Percentiles rank a stretch among this genome's conserved stretches.
Conservation (phyloP, 2,888 invertebrate species). For the Dorcus hopei region DNA sequence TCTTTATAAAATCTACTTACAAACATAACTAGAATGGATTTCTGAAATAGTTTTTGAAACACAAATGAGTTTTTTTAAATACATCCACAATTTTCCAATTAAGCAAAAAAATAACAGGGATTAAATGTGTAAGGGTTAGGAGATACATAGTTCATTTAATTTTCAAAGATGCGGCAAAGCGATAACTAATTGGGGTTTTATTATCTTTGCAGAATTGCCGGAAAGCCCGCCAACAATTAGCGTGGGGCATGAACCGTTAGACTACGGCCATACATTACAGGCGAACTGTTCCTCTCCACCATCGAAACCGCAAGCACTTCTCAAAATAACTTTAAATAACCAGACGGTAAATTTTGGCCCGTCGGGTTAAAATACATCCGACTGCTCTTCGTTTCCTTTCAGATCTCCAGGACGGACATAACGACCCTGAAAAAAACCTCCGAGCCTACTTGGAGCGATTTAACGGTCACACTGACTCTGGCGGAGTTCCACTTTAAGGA, state of each 20-base stretch:
- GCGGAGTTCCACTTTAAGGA: conserved; percentile 56
- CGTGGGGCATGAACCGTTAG: conserved; percentile 71
- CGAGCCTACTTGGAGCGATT: conserved; percentile 57
- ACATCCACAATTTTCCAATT: no score
- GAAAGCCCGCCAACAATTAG: conserved; percentile 63
- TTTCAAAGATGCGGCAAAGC: no score
- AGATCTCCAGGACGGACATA: conserved; percentile 45
- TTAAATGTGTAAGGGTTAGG: no score
- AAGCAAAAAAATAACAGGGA: no score
- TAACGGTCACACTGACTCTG: conserved; percentile 58
- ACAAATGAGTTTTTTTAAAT: no score
- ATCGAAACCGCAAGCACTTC: conserved; percentile 69
- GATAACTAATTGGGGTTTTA: neutral
- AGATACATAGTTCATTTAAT: no score
- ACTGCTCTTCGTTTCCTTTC: conserved; percentile 8
- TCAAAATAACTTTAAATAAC: conserved; percentile 76
- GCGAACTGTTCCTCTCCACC: conserved; percentile 80
- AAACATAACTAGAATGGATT: no score
- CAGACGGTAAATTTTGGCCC: conserved; percentile 56
- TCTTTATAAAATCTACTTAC: no score
- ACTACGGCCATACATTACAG: conserved; percentile 68
- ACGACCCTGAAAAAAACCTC: conserved; percentile 50
- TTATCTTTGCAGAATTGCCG: conserved; percentile 62
- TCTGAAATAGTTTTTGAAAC: no score
- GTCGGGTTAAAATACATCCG: neutral